Conservation (phyloP, 35 echinoderm and acorn worm species). For the Acanthaster planci region DNA sequence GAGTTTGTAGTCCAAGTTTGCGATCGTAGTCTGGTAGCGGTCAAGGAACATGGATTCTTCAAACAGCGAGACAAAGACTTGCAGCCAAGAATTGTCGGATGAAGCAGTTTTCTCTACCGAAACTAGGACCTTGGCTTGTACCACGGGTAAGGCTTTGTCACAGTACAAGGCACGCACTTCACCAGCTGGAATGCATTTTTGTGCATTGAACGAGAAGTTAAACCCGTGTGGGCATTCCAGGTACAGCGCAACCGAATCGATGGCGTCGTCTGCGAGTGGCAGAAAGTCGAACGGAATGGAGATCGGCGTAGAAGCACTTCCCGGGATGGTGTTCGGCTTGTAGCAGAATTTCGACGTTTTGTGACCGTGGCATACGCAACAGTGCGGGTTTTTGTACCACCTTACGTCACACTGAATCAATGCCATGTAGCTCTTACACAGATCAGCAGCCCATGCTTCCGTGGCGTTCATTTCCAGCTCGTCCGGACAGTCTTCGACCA, state of each 20-base stretch:
- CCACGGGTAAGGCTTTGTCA: not conserved
- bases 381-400: slow-evolving; percentile 36
- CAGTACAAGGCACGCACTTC: not conserved
- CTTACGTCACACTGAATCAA: not conserved
- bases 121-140: not conserved
- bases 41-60: not conserved
- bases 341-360: not conserved
- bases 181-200: slow-evolving; percentile 16
- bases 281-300: slow-evolving; percentile 40
- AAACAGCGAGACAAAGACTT: slow-evolving; percentile 3
- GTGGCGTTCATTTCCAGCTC: not conserved
- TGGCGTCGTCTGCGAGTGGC: not conserved
- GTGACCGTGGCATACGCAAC: slow-evolving; percentile 16
- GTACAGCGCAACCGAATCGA: not conserved
- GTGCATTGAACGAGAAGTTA: not conserved
- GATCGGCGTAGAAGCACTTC: not conserved
- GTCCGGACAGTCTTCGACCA: not conserved
- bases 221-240: slow-evolving; percentile 18
- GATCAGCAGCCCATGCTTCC: not conserved
- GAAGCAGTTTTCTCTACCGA: not conserved
- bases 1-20: not conserved
- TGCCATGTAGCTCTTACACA: slow-evolving; percentile 13
- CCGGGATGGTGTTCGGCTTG: not conserved
- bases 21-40: not conserved
- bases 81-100: not conserved